Percentiles rank a stretch among this genome's conserved stretches.
Conservation (phyloP, 2,888 invertebrate genomes). For the Erebia aethiops region DNA sequence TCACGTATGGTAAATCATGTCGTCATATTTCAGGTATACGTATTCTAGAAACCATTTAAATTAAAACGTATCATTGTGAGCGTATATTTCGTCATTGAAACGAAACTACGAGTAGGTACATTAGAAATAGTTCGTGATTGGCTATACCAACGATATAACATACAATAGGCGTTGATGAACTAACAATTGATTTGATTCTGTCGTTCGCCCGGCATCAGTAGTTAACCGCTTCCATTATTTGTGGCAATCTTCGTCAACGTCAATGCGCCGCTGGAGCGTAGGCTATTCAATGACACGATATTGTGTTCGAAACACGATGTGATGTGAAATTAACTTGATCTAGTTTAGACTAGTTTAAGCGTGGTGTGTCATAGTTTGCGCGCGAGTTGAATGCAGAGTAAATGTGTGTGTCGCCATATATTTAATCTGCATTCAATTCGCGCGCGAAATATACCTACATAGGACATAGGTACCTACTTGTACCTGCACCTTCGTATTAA, state of each 20-base stretch:
- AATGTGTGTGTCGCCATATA: too few relatives aligned
- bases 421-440: too few relatives aligned
- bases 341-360: constrained; percentile 1
- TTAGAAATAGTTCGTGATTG: constrained; percentile 29
- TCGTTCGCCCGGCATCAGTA: constrained; percentile 40
- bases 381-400: too few relatives aligned
- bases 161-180: constrained; percentile 43
- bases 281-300: constrained; percentile 39
- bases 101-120: background rate
- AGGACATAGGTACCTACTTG: background rate
- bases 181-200: constrained; percentile 45
- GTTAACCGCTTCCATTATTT: constrained; percentile 45
- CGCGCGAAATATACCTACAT: background rate
- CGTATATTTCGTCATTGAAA: too few relatives aligned
- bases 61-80: too few relatives aligned
- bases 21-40: too few relatives aligned
- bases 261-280: constrained; percentile 39
- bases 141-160: constrained; percentile 36
- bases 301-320: constrained; percentile 38
- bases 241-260: constrained; percentile 46
- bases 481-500: background rate
- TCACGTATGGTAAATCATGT: too few relatives aligned
- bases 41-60: too few relatives aligned
- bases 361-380: background rate
- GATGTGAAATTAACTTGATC: constrained; percentile 35